Evolutionary conservation across 2,797 vertebrate species (phyloP), one percentile per base, ranked within the genome.

Genomic region (Peromyscus nudipes): DNA sequence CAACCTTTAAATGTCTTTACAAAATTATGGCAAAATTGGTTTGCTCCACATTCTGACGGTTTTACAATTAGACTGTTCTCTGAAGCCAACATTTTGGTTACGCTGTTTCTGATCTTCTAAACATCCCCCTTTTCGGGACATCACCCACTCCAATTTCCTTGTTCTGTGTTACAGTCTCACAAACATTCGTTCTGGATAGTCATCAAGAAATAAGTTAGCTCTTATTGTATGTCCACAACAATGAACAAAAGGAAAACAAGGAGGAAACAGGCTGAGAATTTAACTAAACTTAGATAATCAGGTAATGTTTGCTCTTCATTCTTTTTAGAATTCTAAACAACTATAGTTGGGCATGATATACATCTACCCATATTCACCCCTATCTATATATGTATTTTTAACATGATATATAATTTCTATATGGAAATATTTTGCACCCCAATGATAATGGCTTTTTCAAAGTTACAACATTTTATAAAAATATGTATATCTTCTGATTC

Each of bases 381-480:
- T 19, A n/a, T 9, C 2, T 16, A 11, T 4, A 4, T 25, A 29
- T 7, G 1, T 3, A 31, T 46, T 21, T 40, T 46, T 89, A 92
- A 69, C 1, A 62, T 2, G 17, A 37, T 55, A 60, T 71, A 14
- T 60, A 85, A 23, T 55, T 84, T 89, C 10, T 80, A 12, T 60
- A 21, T 83, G 71, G 11, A 86, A 91, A 96, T 62, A 80, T 81
- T 85, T 94, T 91, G 31, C 0, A 2, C 19, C n/a, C 14, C 1
- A 93, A 49, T 91, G 13, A 64, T 73, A 88, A 29, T 55, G 46
- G 0, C 29, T 79, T 93, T 94, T 92, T 16, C 14, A 79, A 43
- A 93, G 62, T 64, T 12, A 79, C 12, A 62, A 77, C 19, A 16
- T 80, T 81, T 96, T 79, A 90, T 52, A 62, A 93, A 93, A 86